A percentile compares a stretch with the other conserved stretches of the same genome.
These are phyloP conservation scores for Trachelipus rathkii DNA, from an alignment of 1,140 invertebrate species.

Conservation along the genomic window DNA sequence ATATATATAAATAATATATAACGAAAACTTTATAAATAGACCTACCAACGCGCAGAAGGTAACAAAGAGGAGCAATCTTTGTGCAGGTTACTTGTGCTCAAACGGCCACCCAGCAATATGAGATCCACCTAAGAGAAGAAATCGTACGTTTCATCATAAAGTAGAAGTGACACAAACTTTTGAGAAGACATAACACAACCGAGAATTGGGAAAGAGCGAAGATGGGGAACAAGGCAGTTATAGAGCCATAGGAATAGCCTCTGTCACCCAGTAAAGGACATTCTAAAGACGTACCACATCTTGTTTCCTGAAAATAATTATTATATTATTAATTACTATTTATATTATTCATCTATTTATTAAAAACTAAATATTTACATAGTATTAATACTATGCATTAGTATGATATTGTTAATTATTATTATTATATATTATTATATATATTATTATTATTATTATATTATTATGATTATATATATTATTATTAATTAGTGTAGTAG, in stretches of 20 bases:
- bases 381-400: no score
- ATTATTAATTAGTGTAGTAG: no score
- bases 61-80: slow-evolving; percentile 65
- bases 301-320: slow-evolving; percentile 46
- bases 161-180: slow-evolving; percentile 64
- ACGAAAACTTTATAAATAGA: no score
- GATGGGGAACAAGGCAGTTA: slow-evolving; percentile 77
- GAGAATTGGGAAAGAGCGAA: slow-evolving; percentile 68
- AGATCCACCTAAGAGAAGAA: slow-evolving; percentile 67
- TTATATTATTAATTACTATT: no score
- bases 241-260: slow-evolving; percentile 71
- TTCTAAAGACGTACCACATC: slow-evolving; percentile 67
- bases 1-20: no score
- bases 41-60: slow-evolving; percentile 3
- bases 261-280: slow-evolving; percentile 80
- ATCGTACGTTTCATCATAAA: slow-evolving; percentile 75
- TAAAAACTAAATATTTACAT: no score
- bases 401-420: no score
- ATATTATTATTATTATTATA: no score
- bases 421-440: no score
- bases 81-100: slow-evolving; percentile 79
- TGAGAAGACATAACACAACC: slow-evolving; percentile 56
- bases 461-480: no score
- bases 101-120: slow-evolving; percentile 77
- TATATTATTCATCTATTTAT: no score